Evolutionary conservation across 2,888 invertebrate species (phyloP).

Genomic region (Coecobrya sp.): DNA sequence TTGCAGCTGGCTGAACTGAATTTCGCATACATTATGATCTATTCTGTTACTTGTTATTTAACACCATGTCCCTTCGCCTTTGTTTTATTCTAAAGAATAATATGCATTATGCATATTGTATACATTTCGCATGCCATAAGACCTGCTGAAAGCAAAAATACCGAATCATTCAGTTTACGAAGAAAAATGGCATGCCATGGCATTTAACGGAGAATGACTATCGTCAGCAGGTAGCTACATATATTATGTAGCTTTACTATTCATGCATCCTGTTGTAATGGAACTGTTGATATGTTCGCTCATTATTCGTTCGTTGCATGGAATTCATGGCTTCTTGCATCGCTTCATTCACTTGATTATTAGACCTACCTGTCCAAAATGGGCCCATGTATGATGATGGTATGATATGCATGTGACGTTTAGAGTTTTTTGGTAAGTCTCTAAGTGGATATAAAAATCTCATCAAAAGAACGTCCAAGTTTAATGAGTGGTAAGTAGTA

Average conservation of each 20-base stretch:
- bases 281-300: neutral
- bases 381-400: neutral
- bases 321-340: conserved; percentile 22
- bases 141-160: neutral
- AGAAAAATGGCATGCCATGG: neutral
- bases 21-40: too few species aligned
- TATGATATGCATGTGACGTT: neutral
- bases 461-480: neutral
- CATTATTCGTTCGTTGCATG: conserved; percentile 6
- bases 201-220: neutral
- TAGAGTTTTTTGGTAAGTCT: neutral
- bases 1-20: neutral
- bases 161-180: neutral
- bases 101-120: neutral
- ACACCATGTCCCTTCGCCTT: neutral
- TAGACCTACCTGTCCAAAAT: neutral
- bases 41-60: too few species aligned
- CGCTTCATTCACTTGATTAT: neutral
- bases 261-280: neutral
- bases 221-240: neutral
- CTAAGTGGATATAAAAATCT: neutral
- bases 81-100: neutral
- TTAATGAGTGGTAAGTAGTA: neutral
- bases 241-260: neutral
- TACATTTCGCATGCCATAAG: neutral